Conservation (phyloP, 2,888 invertebrate genomes). For the Anthrax anthrax region DNA sequence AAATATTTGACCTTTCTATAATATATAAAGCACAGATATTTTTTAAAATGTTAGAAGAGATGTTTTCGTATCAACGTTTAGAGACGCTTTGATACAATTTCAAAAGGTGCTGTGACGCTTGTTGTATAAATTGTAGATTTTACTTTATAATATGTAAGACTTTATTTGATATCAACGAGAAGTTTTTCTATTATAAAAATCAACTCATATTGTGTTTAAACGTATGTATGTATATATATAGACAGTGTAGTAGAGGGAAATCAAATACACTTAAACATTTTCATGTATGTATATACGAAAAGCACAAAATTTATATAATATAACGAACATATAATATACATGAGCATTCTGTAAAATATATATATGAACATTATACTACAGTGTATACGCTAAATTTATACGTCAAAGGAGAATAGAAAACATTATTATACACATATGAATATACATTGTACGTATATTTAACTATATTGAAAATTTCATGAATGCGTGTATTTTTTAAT, state of each 20-base stretch:
- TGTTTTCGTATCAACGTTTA: conserved; percentile 37
- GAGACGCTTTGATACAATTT: conserved; percentile 34
- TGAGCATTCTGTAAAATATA: no score
- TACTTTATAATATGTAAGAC: not conserved
- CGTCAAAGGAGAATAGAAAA: no score
- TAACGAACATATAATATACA: no score
- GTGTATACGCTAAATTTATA: no score
- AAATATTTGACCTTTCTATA: not conserved
- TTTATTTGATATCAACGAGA: not conserved
- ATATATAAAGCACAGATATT: not conserved
- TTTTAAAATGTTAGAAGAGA: conserved; percentile 14
- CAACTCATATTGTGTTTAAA: not conserved
- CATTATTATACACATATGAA: no score
- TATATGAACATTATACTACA: no score
- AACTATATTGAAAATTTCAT: no score
- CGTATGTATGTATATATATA: no score
- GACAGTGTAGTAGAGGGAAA: no score
- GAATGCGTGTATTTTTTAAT: no score
- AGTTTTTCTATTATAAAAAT: not conserved
- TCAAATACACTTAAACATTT: no score
- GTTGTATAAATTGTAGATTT: not conserved
- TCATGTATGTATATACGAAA: not conserved
- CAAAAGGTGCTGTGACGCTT: conserved; percentile 19
- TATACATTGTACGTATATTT: no score
- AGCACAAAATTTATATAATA: not conserved